Evolutionary conservation across 2,113 vertebrate species (phyloP).

Genomic region (Monopterus albus): DNA sequence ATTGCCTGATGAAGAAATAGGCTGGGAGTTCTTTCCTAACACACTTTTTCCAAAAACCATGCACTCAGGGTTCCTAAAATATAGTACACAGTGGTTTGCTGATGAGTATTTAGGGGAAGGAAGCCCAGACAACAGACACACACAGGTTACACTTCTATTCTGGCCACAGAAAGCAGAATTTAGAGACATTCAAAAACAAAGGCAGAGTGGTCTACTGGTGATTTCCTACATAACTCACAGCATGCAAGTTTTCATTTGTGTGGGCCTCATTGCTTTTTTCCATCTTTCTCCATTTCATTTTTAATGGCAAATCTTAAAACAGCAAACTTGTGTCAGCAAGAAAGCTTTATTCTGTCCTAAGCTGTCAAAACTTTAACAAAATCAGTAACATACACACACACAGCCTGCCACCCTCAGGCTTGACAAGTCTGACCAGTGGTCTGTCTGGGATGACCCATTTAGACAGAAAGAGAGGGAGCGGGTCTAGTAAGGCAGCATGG

Average conservation of each 20-base stretch:
- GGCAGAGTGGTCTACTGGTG: too few species aligned
- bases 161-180: constrained; percentile 15
- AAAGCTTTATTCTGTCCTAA: constrained; percentile 15
- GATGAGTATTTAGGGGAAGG: constrained; percentile 45
- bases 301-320: neutral
- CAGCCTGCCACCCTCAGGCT: neutral
- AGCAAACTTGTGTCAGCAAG: neutral
- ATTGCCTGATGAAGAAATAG: constrained; percentile 18
- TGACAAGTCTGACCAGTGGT: constrained; percentile 48
- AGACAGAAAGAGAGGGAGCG: neutral
- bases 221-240: too few species aligned
- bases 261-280: neutral
- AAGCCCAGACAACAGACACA: constrained; percentile 28
- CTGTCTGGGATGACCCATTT: constrained; percentile 59
- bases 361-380: constrained; percentile 34
- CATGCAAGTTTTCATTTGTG: too few species aligned
- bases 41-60: constrained; percentile 22
- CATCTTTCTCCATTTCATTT: neutral
- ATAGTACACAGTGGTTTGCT: constrained; percentile 43
- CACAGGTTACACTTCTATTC: neutral
- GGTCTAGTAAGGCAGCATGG: constrained; percentile 34
- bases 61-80: constrained; percentile 53
- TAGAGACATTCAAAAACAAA: neutral
- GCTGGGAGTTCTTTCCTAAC: constrained; percentile 12
- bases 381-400: neutral